A percentile compares a stretch with the other conserved stretches of the same genome.
These are phyloP conservation scores for Nyleta sp. DNA, from an alignment of 2,888 invertebrate species.

Conservation along the genomic window DNA sequence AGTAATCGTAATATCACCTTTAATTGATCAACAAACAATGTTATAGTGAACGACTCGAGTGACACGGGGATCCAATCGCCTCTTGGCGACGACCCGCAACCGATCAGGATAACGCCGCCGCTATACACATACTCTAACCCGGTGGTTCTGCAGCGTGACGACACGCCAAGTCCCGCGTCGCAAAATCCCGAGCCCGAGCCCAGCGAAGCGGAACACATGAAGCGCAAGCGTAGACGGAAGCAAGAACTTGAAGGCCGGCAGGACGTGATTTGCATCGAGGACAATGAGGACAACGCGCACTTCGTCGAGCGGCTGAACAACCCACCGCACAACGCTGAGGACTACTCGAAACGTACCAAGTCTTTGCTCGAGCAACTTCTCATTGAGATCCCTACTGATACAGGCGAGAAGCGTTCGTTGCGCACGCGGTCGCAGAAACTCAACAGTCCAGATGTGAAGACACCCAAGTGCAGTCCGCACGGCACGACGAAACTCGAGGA, in stretches of 20 bases:
- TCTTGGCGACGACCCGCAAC: conserved; percentile 85
- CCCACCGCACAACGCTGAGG: conserved; percentile 75
- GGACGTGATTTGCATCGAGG: conserved; percentile 80
- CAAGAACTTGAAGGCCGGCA: conserved; percentile 81
- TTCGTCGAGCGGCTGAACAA: conserved; percentile 76
- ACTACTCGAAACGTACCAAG: conserved; percentile 78
- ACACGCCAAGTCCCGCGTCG: conserved; percentile 82
- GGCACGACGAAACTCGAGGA: conserved; percentile 77
- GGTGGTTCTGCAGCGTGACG: conserved; percentile 85
- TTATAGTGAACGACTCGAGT: conserved; percentile 61
- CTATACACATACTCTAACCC: conserved; percentile 91
- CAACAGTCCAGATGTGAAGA: conserved; percentile 80
- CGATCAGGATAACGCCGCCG: conserved; percentile 89
- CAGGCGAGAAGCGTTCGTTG: conserved; percentile 83
- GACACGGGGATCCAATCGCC: conserved; percentile 78
- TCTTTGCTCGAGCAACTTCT: conserved; percentile 90
- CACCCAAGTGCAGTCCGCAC: conserved; percentile 79
- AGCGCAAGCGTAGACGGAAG: conserved; percentile 80
- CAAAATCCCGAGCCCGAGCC: conserved; percentile 78
- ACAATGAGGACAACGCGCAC: conserved; percentile 75
- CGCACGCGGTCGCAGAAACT: conserved; percentile 80
- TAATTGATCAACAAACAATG: not conserved
- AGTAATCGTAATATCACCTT: no score
- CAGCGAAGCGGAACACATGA: conserved; percentile 77
- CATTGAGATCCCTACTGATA: conserved; percentile 91